These are phyloP conservation scores for Erinaceus europaeus DNA, from an alignment of 2,113 vertebrate genomes.

Conservation along the genomic window DNA sequence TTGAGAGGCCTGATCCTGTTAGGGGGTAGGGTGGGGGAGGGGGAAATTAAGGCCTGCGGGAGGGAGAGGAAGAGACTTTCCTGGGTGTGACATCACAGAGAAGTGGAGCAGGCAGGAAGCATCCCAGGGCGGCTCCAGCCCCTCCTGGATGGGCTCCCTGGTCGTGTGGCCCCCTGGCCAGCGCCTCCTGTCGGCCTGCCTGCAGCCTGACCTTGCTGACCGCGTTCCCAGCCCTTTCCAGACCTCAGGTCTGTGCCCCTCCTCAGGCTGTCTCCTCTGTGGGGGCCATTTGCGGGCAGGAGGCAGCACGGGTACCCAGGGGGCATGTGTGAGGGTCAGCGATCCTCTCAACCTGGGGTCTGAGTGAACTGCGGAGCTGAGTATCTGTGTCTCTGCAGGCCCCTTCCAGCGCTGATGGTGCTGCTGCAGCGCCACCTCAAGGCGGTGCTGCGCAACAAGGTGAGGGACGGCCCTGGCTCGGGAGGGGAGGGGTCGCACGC, in stretches of 20 bases:
- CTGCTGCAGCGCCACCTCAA: neutral
- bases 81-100: too few relatives aligned
- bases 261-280: neutral
- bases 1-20: too few relatives aligned
- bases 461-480: neutral
- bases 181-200: neutral
- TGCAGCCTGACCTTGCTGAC: neutral
- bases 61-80: too few relatives aligned
- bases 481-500: neutral
- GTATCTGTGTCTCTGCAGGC: neutral
- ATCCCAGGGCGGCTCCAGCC: too few relatives aligned
- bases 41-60: too few relatives aligned
- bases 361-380: too few relatives aligned
- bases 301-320: too few relatives aligned
- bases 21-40: too few relatives aligned
- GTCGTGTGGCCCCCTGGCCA: accelerated
- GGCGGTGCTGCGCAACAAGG: neutral
- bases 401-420: neutral
- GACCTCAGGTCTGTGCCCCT: neutral
- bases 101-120: too few relatives aligned
- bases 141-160: neutral
- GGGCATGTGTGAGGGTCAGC: too few relatives aligned
- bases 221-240: neutral
- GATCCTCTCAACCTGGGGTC: too few relatives aligned
- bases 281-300: too few relatives aligned